Percentiles rank a stretch among this genome's conserved stretches.
phyloP scores from a whole-genome alignment of 2,888 invertebrate genomes.

The Andrena hattorfiana region DNA sequence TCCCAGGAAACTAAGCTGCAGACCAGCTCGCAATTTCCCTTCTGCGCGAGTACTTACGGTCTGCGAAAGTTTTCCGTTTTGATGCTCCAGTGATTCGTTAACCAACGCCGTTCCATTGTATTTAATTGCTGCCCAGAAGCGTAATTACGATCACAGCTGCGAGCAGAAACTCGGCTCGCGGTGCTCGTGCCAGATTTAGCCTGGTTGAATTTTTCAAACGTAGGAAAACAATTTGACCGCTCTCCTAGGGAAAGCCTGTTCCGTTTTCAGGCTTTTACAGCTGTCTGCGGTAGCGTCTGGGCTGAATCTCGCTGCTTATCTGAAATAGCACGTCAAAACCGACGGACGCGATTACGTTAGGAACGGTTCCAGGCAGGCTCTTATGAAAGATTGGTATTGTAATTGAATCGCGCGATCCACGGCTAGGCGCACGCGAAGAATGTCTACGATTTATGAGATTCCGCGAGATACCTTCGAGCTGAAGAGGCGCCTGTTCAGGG shows the following conservation, averaged over 20 bases:
- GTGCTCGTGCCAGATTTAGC: too few relatives aligned
- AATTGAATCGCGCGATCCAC: conserved; percentile 66
- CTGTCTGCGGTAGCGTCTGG: not conserved
- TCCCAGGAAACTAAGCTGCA: too few relatives aligned
- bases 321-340: conserved; percentile 45
- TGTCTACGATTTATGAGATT: conserved; percentile 71
- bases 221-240: not conserved
- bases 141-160: not conserved
- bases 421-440: conserved; percentile 59
- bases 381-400: conserved; percentile 68
- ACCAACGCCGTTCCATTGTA: too few relatives aligned
- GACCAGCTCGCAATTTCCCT: too few relatives aligned
- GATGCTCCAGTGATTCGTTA: too few relatives aligned
- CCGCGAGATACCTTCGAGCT: conserved; percentile 45
- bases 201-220: not conserved
- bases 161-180: not conserved
- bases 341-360: conserved; percentile 44
- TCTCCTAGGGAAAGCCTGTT: not conserved
- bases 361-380: conserved; percentile 9
- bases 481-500: conserved; percentile 38
- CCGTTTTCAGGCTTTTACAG: not conserved
- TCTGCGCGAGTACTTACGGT: too few relatives aligned
- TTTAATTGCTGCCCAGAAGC: not conserved
- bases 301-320: conserved; percentile 24
- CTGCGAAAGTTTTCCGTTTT: too few relatives aligned